phyloP scores from a whole-genome alignment of 2,888 invertebrate genomes.

The Cerastis leucographa region DNA sequence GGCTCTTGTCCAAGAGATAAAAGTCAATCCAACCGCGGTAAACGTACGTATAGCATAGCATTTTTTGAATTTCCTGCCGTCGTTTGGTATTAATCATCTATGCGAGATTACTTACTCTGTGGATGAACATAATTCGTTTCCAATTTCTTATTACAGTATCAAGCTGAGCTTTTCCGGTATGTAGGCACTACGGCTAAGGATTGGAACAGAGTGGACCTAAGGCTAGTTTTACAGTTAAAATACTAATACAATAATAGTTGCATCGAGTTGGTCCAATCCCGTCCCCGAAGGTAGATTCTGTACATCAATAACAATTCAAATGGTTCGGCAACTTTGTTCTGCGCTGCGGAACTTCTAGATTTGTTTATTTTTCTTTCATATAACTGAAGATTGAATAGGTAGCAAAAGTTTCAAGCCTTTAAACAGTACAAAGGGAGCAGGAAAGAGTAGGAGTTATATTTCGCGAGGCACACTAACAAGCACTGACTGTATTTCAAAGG shows the following conservation, averaged over 20 bases:
- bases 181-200: neutral
- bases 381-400: constrained; percentile 47
- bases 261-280: constrained; percentile 4
- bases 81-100: constrained; percentile 54
- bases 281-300: constrained; percentile 26
- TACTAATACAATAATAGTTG: constrained; percentile 6
- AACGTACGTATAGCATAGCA: constrained; percentile 67
- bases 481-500: constrained; percentile 67
- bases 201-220: neutral
- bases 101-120: constrained; percentile 39
- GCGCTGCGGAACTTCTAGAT: constrained; percentile 43
- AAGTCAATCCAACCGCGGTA: constrained; percentile 74
- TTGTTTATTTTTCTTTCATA: constrained; percentile 61
- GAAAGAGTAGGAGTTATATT: constrained; percentile 67
- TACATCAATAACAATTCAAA: constrained; percentile 50
- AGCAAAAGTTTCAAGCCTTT: constrained; percentile 59
- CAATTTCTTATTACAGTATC: neutral
- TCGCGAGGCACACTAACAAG: constrained; percentile 68
- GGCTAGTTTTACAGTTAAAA: neutral
- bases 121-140: constrained; percentile 13
- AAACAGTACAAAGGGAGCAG: constrained; percentile 65
- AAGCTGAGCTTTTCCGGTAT: neutral
- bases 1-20: constrained; percentile 81
- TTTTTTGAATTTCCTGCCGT: constrained; percentile 66
- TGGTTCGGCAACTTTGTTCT: constrained; percentile 41